phyloP scores from a whole-genome alignment of 2,888 invertebrate species.

The Amphipoea oculea region DNA sequence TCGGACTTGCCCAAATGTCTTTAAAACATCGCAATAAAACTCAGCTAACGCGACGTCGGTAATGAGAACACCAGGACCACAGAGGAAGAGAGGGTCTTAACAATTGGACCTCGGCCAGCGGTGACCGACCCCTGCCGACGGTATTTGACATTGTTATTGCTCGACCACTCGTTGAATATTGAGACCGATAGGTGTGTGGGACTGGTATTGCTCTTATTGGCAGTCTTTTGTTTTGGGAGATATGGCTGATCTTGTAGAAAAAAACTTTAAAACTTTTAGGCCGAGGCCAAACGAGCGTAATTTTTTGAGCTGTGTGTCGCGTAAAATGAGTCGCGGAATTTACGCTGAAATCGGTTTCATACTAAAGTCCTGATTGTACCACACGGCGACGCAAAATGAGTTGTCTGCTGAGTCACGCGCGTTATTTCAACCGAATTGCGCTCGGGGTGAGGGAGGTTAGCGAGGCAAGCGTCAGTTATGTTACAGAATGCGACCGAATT shows the following conservation, averaged over 20 bases:
- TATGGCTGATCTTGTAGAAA: background rate
- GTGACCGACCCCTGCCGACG: slow-evolving; percentile 56
- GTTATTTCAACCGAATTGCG: no score
- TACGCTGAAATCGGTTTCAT: no score
- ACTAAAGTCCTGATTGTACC: no score
- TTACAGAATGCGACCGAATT: no score
- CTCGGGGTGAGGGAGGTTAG: no score
- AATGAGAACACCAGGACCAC: slow-evolving; percentile 49
- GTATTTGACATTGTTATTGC: slow-evolving; percentile 58
- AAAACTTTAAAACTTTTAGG: background rate
- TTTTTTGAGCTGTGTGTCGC: no score
- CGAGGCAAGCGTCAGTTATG: no score
- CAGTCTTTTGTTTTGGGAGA: slow-evolving; percentile 3
- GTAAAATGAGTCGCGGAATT: no score
- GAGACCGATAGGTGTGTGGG: slow-evolving; percentile 35
- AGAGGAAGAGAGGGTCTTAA: slow-evolving; percentile 63
- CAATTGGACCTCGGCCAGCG: slow-evolving; percentile 65
- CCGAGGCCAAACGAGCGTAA: no score
- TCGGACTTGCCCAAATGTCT: background rate
- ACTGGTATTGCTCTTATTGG: slow-evolving; percentile 18
- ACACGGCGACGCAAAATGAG: no score
- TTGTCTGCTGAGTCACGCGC: no score
- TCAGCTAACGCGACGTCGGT: slow-evolving; percentile 32
- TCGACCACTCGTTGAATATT: slow-evolving; percentile 45
- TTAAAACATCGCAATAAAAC: slow-evolving; percentile 38